Percentiles rank a stretch among this genome's conserved stretches.
phyloP scores from a whole-genome alignment of 2,888 invertebrate species.

The Chorisops tibialis region DNA sequence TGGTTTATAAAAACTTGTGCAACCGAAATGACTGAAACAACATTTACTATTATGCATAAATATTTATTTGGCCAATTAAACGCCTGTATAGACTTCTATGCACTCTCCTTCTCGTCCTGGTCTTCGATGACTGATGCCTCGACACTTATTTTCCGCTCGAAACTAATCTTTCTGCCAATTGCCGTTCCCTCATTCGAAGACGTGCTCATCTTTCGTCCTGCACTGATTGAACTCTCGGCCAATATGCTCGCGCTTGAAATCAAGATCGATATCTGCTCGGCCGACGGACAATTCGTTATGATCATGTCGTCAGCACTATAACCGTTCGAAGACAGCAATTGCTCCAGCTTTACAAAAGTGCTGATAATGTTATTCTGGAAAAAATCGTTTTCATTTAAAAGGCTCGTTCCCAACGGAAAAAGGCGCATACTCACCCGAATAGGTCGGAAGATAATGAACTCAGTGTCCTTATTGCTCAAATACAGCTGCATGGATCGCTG shows the following conservation, averaged over 20 bases:
- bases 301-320: constrained; percentile 79
- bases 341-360: constrained; percentile 80
- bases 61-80: not conserved
- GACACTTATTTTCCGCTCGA: constrained; percentile 40
- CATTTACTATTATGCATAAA: too few species aligned
- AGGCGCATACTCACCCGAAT: constrained; percentile 65
- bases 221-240: constrained; percentile 48
- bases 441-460: constrained; percentile 92
- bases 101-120: not conserved
- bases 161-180: constrained; percentile 26
- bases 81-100: not conserved
- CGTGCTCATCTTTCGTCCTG: constrained; percentile 43
- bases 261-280: constrained; percentile 89
- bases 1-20: too few species aligned
- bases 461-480: constrained; percentile 93
- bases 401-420: too few species aligned
- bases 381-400: constrained; percentile 1
- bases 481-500: constrained; percentile 93
- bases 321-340: constrained; percentile 67
- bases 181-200: constrained; percentile 39
- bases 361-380: constrained; percentile 82
- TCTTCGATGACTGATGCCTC: constrained; percentile 28
- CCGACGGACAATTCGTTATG: constrained; percentile 85
- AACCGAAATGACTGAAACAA: too few species aligned
- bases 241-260: constrained; percentile 76